Percentiles rank a stretch among this genome's conserved stretches.
These are phyloP conservation scores for Drosophila pseudotakahashii DNA, from an alignment of 2,888 invertebrate species.

Conservation along the genomic window DNA sequence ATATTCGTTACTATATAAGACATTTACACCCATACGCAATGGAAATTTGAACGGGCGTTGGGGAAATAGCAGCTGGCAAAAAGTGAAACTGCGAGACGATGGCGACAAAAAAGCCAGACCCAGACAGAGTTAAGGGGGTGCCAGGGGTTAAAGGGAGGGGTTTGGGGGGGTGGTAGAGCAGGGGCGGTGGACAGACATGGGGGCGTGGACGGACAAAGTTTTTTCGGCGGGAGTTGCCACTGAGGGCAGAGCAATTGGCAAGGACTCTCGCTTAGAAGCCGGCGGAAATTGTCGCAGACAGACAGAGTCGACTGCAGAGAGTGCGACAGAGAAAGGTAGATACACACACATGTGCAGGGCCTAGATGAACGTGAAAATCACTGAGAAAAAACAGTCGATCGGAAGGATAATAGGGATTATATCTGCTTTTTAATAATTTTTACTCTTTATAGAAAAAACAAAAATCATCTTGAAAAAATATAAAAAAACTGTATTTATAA, in stretches of 20 bases:
- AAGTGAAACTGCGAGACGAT: slow-evolving; percentile 75
- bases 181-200: slow-evolving; percentile 29
- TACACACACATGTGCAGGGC: slow-evolving; percentile 28
- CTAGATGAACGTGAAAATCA: slow-evolving; percentile 3
- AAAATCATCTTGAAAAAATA: no score
- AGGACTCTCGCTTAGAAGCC: slow-evolving; percentile 52
- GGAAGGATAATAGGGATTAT: not conserved
- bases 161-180: not conserved
- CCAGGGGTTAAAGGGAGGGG: slow-evolving; percentile 2
- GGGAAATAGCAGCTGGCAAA: slow-evolving; percentile 62
- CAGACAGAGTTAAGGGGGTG: slow-evolving; percentile 23
- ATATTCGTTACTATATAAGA: slow-evolving; percentile 26
- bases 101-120: slow-evolving; percentile 62
- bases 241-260: slow-evolving; percentile 52
- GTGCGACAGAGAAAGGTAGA: slow-evolving; percentile 1
- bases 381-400: not conserved
- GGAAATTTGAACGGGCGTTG: slow-evolving; percentile 65
- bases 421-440: no score
- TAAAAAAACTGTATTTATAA: no score
- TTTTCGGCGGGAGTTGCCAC: slow-evolving; percentile 36
- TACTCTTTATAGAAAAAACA: no score
- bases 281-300: slow-evolving; percentile 63
- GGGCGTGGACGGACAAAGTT: slow-evolving; percentile 45
- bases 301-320: slow-evolving; percentile 12
- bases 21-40: slow-evolving; percentile 53